phyloP scores from a whole-genome alignment of 1,140 invertebrate species.

The Lepidurus packardi region DNA sequence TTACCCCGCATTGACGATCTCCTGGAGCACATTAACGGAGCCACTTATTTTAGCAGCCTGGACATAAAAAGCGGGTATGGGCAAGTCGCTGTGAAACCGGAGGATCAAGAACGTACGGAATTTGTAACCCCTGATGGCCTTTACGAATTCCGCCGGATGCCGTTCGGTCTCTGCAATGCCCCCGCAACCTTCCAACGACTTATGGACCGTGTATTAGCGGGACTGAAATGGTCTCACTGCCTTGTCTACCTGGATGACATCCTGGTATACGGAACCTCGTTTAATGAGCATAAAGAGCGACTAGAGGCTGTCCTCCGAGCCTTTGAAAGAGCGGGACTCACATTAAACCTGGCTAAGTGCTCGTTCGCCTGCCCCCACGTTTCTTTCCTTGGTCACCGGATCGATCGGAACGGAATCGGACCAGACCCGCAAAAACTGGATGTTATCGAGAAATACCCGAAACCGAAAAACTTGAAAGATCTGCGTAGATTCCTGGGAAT shows the following conservation, averaged over 20 bases:
- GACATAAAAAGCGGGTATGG: constrained; percentile 38
- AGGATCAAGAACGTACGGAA: constrained; percentile 43
- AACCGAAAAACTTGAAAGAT: constrained; percentile 16
- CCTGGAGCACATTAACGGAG: constrained; percentile 40
- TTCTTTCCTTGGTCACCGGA: constrained; percentile 33
- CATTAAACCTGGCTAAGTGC: neutral
- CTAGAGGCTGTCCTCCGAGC: neutral
- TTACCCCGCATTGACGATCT: constrained; percentile 39
- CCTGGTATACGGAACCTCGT: neutral
- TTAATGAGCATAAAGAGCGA: neutral
- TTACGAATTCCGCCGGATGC: constrained; percentile 42
- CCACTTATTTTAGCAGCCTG: constrained; percentile 38
- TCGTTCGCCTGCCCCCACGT: neutral
- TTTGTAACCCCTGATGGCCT: constrained; percentile 36
- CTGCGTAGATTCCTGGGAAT: constrained; percentile 30
- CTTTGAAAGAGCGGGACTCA: neutral
- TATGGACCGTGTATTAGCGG: neutral
- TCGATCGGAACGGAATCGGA: constrained; percentile 22
- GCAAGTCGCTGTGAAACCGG: constrained; percentile 44
- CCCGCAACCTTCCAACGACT: constrained; percentile 45
- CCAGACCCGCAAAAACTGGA: constrained; percentile 34
- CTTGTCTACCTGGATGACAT: constrained; percentile 8
- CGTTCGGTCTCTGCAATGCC: constrained; percentile 44
- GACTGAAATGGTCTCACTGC: constrained; percentile 10
- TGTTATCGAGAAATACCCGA: constrained; percentile 33